Conservation (phyloP, 2,797 vertebrate species). For the Orestias chungarensis region DNA sequence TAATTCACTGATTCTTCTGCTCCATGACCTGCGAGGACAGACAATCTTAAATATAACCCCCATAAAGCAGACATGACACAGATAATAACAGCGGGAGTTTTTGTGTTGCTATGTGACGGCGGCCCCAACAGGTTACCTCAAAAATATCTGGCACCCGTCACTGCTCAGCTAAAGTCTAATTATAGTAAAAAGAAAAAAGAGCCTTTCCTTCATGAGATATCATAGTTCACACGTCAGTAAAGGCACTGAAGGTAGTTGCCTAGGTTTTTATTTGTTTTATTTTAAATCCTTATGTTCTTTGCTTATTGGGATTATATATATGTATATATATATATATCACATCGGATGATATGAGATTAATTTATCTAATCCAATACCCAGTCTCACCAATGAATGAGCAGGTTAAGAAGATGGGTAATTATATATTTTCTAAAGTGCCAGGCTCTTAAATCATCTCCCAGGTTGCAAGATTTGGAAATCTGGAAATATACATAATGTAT, state of each 20-base stretch:
- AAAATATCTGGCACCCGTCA: slow-evolving; percentile 2
- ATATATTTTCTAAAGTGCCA: too few relatives aligned
- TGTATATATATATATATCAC: too few relatives aligned
- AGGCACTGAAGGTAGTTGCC: background rate
- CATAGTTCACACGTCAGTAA: background rate
- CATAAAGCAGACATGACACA: slow-evolving; percentile 43
- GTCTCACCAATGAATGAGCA: too few relatives aligned
- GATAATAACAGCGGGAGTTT: slow-evolving; percentile 40
- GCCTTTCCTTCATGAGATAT: background rate
- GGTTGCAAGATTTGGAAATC: too few relatives aligned
- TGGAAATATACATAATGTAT: too few relatives aligned
- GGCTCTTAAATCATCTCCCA: too few relatives aligned
- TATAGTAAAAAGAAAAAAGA: background rate
- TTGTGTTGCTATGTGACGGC: slow-evolving; percentile 57
- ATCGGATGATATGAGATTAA: too few relatives aligned
- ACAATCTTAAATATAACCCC: slow-evolving; percentile 55
- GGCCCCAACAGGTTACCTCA: background rate
- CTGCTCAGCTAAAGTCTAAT: background rate
- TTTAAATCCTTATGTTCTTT: too few relatives aligned
- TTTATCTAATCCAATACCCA: too few relatives aligned
- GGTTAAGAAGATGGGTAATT: too few relatives aligned
- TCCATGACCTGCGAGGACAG: slow-evolving; percentile 14
- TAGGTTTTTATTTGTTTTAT: background rate
- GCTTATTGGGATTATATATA: too few relatives aligned
- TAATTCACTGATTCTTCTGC: slow-evolving; percentile 27